Evolutionary conservation across 1,140 invertebrate species (phyloP).

Genomic region (Drosophila serrata): DNA sequence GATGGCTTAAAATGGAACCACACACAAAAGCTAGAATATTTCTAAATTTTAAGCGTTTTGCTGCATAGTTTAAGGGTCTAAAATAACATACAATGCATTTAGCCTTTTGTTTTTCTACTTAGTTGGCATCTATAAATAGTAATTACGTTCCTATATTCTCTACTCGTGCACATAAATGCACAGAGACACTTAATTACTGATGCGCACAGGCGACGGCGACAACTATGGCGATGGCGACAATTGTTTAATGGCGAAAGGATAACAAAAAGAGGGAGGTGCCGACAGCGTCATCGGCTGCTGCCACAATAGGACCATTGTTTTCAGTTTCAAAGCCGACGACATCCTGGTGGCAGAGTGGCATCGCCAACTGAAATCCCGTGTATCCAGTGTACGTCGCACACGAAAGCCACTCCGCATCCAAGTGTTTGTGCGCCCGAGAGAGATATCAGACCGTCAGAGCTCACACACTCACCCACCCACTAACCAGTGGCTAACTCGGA

Average conservation of each 20-base stretch:
- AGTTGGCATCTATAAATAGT: constrained; percentile 31
- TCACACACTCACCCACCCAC: constrained; percentile 11
- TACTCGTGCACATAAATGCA: constrained; percentile 24
- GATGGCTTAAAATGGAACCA: not conserved
- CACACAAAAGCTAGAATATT: not conserved
- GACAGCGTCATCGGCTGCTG: constrained; percentile 33
- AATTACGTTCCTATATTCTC: constrained; percentile 20
- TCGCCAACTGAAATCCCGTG: constrained; percentile 60
- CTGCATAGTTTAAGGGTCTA: constrained; percentile 6
- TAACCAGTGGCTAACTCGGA: not conserved
- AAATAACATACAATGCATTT: not conserved
- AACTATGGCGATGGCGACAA: constrained; percentile 32
- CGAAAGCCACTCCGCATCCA: constrained; percentile 72
- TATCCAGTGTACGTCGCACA: constrained; percentile 68
- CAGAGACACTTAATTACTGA: constrained; percentile 60
- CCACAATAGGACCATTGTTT: constrained; percentile 67
- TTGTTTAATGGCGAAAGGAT: constrained; percentile 63
- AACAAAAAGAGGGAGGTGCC: constrained; percentile 12
- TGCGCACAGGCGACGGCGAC: constrained; percentile 33
- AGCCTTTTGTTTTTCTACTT: constrained; percentile 8
- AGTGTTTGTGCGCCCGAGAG: constrained; percentile 65
- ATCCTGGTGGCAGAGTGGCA: constrained; percentile 67
- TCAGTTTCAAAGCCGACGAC: constrained; percentile 65
- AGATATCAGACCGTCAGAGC: constrained; percentile 20
- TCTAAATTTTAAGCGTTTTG: not conserved